phyloP scores from a whole-genome alignment of 2,797 vertebrate species.

The Pristis pectinata region DNA sequence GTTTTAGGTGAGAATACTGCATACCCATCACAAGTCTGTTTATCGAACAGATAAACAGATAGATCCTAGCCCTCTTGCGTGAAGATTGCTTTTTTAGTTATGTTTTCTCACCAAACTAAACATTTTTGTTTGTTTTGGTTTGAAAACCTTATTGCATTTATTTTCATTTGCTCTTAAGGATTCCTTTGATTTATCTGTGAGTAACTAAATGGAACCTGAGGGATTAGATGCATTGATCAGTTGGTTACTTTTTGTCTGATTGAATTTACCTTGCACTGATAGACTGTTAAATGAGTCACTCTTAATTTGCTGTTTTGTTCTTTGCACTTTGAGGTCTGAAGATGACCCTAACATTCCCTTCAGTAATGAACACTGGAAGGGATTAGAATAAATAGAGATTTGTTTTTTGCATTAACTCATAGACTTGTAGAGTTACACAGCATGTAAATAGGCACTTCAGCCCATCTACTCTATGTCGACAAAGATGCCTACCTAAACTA shows the following conservation, averaged over 20 bases:
- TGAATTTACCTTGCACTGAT: slow-evolving; percentile 17
- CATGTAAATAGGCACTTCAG: too few relatives aligned
- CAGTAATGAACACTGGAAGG: not conserved
- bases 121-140: not conserved
- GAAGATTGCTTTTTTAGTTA: not conserved
- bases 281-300: not conserved
- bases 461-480: too few relatives aligned
- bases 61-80: not conserved
- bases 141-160: not conserved
- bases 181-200: not conserved
- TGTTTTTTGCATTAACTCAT: not conserved
- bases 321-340: not conserved
- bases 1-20: not conserved
- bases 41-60: not conserved
- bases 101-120: not conserved
- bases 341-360: not conserved
- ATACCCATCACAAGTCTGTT: not conserved
- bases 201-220: slow-evolving; percentile 6
- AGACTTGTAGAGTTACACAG: too few relatives aligned
- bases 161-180: not conserved
- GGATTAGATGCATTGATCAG: not conserved
- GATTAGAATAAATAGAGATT: not conserved
- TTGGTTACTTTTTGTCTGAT: not conserved
- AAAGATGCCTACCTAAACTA: too few relatives aligned
- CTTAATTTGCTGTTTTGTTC: not conserved